Conservation (phyloP, 2,888 invertebrate species). For the Drosophila hawaiiensis region DNA sequence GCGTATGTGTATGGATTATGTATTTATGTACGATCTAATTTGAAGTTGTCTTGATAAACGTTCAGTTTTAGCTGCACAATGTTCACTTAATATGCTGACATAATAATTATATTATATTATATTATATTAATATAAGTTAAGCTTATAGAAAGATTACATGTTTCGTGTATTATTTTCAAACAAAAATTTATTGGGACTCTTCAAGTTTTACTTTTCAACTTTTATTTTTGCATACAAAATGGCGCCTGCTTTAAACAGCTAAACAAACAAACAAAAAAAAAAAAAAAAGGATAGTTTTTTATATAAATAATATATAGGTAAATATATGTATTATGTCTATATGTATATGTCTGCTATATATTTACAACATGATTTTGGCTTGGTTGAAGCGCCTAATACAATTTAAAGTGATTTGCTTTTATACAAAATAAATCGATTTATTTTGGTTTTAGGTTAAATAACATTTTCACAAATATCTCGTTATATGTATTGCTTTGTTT, state of each 20-base stretch:
- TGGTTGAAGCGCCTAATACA: conserved; percentile 30
- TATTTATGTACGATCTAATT: conserved; percentile 14
- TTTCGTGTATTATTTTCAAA: conserved; percentile 14
- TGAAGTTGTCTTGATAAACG: conserved; percentile 18
- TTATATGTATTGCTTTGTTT: conserved; percentile 25
- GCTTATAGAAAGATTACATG: conserved; percentile 32
- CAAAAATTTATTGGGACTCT: conserved; percentile 37
- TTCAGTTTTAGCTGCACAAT: not conserved
- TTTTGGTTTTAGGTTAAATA: conserved; percentile 14
- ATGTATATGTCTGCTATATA: conserved; percentile 37
- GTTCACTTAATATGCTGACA: conserved; percentile 20
- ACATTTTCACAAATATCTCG: conserved; percentile 16
- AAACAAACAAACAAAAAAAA: conserved; percentile 44
- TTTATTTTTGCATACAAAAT: conserved; percentile 62
- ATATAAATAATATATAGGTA: conserved; percentile 15
- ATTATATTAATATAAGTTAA: conserved; percentile 13
- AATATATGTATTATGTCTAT: conserved; percentile 13
- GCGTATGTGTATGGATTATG: conserved; percentile 25
- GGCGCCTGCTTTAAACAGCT: conserved; percentile 70
- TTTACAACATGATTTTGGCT: conserved; percentile 50
- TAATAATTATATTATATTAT: too few species aligned
- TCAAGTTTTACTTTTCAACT: conserved; percentile 63
- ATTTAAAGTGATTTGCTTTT: conserved; percentile 21
- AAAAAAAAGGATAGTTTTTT: conserved; percentile 2
- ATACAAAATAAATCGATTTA: conserved; percentile 35